Percentiles rank a stretch among this genome's conserved stretches.
Conservation (phyloP, 2,888 invertebrate species). For the Torymus aiolomorphi region DNA sequence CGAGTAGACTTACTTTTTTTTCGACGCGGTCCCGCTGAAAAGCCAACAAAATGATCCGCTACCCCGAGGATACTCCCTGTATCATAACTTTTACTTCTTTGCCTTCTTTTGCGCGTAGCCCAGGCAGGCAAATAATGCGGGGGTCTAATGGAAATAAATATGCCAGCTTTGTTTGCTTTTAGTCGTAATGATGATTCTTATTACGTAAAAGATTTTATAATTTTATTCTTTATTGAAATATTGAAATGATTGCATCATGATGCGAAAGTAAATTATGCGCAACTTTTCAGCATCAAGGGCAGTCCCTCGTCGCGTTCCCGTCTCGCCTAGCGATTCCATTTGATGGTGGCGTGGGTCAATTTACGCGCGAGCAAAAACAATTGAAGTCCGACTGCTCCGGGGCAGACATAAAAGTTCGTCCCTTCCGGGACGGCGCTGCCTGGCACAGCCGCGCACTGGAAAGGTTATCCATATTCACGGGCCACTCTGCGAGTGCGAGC, state of each 20-base stretch:
- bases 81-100: constrained; percentile 2
- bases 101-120: no score
- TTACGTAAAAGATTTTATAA: no score
- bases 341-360: constrained; percentile 13
- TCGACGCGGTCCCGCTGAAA: constrained; percentile 8
- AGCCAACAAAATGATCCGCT: constrained; percentile 16
- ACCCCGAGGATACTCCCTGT: no score
- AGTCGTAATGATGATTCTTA: no score
- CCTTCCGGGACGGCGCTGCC: constrained; percentile 4
- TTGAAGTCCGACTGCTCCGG: constrained; percentile 4
- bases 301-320: background rate
- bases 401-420: constrained; percentile 43
- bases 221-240: no score
- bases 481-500: background rate
- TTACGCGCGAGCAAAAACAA: constrained; percentile 43
- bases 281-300: background rate
- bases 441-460: background rate
- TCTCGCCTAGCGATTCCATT: no score
- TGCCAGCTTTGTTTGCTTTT: no score
- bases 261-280: no score
- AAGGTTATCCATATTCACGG: constrained; percentile 51
- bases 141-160: no score
- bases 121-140: no score
- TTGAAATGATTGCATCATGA: no score
- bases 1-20: constrained; percentile 11